Base-by-base conservation (phyloP, 2,113 vertebrate species). In the Sphaerodactylus townsendi region DNA sequence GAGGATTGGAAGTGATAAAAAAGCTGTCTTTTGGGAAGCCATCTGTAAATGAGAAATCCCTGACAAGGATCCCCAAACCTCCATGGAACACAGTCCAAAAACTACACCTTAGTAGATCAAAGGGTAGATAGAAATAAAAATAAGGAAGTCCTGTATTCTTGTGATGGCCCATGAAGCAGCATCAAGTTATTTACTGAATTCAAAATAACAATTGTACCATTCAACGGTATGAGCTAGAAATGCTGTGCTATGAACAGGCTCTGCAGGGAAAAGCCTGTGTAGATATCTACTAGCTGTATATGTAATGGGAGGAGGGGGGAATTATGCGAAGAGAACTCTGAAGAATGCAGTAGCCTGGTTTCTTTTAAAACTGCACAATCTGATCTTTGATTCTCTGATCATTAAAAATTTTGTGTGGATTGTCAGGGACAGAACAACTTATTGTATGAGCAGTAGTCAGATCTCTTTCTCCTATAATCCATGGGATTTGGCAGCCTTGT, bases 321-420 rank as follows among this genome's bases (percentile, higher is more conserved):
- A 30, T 17, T 3, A 28, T 37, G 25, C 72, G 65, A 82, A 64
- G 66, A 70, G 35, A 86, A 48, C 59, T 50, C 79, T 62, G 21
- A 53, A 62, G 28, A 23, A 77, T 23, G 82, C 72, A 86, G 72
- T 48, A 86, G 85, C 65, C 73, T 77, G 50, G 65, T 62, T 82
- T 79, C 48, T 10, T 71, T 81, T 53, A 71, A 48, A 81, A 62
- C 50, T 79, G 82, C 85, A 86, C 70, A 65, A 82, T 82, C 70
- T 84, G n/a, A 46, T 44, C 78, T 41, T 37, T 48, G 73, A 65
- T 76, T 21, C 70, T 6, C 66, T 62, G 4, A 25, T 82, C 64
- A 62, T 78, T 62, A 76, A 48, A 68, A 9, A 25, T 62, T 86
- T 48, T 9, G 25, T 70, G 48, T 71, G 65, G 72, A 14, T 48